Evolutionary conservation across 1,140 invertebrate genomes (phyloP).

Genomic region (Drosophila pandora): DNA sequence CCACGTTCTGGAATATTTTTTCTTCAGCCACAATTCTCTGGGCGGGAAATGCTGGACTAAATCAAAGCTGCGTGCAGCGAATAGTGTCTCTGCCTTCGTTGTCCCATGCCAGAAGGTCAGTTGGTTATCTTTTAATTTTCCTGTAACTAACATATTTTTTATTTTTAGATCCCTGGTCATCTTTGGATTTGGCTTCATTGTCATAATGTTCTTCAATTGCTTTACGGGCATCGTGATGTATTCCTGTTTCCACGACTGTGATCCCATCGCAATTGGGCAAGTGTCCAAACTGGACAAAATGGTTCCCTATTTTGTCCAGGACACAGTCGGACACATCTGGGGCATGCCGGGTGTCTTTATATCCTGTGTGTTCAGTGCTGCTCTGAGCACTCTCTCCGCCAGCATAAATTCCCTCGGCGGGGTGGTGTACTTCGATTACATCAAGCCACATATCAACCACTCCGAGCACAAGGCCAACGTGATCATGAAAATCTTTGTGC

Average conservation of each 20-base stretch:
- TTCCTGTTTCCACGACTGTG: conserved; percentile 89
- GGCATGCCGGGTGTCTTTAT: conserved; percentile 88
- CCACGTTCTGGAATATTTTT: conserved; percentile 68
- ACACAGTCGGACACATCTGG: conserved; percentile 85
- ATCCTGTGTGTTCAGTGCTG: conserved; percentile 89
- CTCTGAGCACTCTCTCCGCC: conserved; percentile 90
- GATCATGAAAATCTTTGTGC: conserved; percentile 87
- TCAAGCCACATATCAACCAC: conserved; percentile 83
- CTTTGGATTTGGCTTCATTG: conserved; percentile 84
- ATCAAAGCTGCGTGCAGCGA: conserved; percentile 78
- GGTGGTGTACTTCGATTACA: conserved; percentile 90
- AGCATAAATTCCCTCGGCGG: conserved; percentile 90
- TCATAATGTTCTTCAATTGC: conserved; percentile 85
- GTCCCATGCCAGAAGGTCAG: conserved; percentile 58
- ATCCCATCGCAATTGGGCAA: conserved; percentile 85
- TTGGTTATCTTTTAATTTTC: neutral
- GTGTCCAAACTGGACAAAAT: conserved; percentile 85
- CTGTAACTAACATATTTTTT: neutral
- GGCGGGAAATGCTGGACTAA: conserved; percentile 68
- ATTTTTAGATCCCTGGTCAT: conserved; percentile 83
- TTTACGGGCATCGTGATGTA: conserved; percentile 90
- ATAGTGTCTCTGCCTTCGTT: conserved; percentile 73
- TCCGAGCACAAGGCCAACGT: conserved; percentile 86
- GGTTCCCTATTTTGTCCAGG: conserved; percentile 87
- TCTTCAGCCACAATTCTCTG: conserved; percentile 45